phyloP scores from a whole-genome alignment of 2,888 invertebrate genomes.

The Rutpela maculata region DNA sequence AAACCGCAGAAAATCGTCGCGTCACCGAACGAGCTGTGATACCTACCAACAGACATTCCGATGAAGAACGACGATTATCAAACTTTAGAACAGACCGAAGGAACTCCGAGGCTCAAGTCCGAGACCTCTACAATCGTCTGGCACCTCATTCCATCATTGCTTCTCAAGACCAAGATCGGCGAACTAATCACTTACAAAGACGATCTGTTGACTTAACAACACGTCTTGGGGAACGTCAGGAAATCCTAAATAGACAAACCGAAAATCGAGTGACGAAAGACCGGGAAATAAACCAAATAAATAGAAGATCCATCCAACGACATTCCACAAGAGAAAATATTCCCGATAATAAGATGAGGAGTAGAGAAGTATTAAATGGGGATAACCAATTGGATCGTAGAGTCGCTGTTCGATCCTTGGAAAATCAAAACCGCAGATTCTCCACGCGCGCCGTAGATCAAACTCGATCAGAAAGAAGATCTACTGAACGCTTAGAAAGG shows the following conservation, averaged over 20 bases:
- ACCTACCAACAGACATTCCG: neutral
- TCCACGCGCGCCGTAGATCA: conserved; percentile 4
- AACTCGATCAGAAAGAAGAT: conserved; percentile 8
- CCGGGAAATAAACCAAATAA: neutral
- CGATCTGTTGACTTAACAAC: neutral
- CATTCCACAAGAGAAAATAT: neutral
- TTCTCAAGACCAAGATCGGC: neutral
- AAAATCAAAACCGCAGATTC: neutral
- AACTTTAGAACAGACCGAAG: neutral
- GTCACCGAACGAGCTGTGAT: conserved; percentile 9
- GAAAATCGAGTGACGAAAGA: neutral
- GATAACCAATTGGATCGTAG: too few species aligned
- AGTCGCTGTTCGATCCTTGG: neutral
- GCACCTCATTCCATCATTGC: neutral
- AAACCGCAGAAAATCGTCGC: conserved; percentile 3
- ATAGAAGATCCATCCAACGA: neutral
- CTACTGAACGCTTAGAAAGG: neutral
- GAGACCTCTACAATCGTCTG: neutral
- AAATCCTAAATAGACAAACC: neutral
- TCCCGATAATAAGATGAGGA: neutral
- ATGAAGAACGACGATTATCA: neutral
- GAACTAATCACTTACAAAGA: neutral
- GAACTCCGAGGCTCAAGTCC: neutral
- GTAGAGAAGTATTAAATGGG: neutral
- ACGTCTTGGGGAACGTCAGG: neutral